Evolutionary conservation across 2,888 invertebrate genomes (phyloP).

Genomic region (Pediacus dermestoides): DNA sequence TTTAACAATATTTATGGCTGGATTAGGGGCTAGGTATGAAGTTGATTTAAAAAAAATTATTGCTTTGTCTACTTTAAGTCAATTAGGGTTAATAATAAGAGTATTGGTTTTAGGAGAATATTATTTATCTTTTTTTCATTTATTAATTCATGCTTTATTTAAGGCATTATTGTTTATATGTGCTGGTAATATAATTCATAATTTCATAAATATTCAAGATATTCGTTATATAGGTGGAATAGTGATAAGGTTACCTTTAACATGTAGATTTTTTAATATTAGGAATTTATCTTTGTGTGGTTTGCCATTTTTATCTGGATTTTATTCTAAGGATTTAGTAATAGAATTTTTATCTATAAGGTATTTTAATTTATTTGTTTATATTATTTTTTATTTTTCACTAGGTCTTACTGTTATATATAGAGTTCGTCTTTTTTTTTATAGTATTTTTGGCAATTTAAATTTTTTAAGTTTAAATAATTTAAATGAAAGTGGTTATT

Average conservation of each 20-base stretch:
- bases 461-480: too few species aligned
- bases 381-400: slow-evolving; percentile 56
- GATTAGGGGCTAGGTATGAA: slow-evolving; percentile 60
- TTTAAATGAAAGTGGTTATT: slow-evolving; percentile 53
- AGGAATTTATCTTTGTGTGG: slow-evolving; percentile 47
- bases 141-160: slow-evolving; percentile 71
- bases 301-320: slow-evolving; percentile 51
- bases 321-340: slow-evolving; percentile 64
- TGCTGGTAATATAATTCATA: slow-evolving; percentile 67
- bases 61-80: slow-evolving; percentile 69
- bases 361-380: slow-evolving; percentile 55
- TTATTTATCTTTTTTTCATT: slow-evolving; percentile 66
- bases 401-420: slow-evolving; percentile 57
- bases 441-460: slow-evolving; percentile 52
- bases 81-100: slow-evolving; percentile 68
- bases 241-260: slow-evolving; percentile 53
- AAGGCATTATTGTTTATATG: slow-evolving; percentile 72
- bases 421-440: slow-evolving; percentile 48
- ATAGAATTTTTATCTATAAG: slow-evolving; percentile 56
- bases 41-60: slow-evolving; percentile 75
- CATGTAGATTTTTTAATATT: slow-evolving; percentile 50
- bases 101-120: slow-evolving; percentile 49
- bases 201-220: slow-evolving; percentile 62
- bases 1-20: slow-evolving; percentile 60
- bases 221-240: slow-evolving; percentile 60